Evolutionary conservation across 2,888 invertebrate genomes (phyloP), one percentile per base, ranked within the genome.

Genomic region (Epirrita christyi): DNA sequence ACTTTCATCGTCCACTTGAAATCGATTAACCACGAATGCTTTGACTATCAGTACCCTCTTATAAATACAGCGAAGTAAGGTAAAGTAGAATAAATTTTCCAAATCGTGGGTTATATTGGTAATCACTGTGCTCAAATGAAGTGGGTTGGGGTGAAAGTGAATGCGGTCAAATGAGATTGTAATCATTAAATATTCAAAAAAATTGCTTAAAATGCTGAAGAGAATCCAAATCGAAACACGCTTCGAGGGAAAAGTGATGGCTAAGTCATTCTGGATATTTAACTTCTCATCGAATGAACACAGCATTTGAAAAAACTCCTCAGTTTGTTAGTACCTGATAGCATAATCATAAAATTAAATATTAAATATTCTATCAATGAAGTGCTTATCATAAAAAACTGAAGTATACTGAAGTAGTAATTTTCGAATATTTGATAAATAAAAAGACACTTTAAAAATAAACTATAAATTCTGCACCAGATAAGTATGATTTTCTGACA

Each of bases 11-110:
- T 67, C 70, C 0, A 37, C 44, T 27, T 59, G 40, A 58, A 80
- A 79, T 10, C 66, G 51, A 55, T 81, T 83, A 1, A 54, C 41
- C 27, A 85, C 72, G 54, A 85, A 85, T 10, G 70, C 76, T 66
- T 76, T 83, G 7, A 88, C 32, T 9, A 85, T 52, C 6, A 70
- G 58, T 11, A 86, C 67, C 61, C 85, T 72, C 1, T 59, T 59
- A 34, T 74, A 70, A 61, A 87, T 73, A 9, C 70, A 66, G 53
- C 70, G 63, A 0, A 86, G 62, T 10, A 85, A 51, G 6, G 73
- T 54, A 5, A 80, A 75, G 32, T 76, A 75, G 13, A 85, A 72
- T 10, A 82, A 55, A n/a, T 75, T 76, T 48, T 88, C 87, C 27
- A 62, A 71, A 38, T 87, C 86, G 38, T 82, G 84, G 0, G 72